Evolutionary conservation across 2,888 invertebrate species (phyloP).

Genomic region (Galerucella nymphaeae): DNA sequence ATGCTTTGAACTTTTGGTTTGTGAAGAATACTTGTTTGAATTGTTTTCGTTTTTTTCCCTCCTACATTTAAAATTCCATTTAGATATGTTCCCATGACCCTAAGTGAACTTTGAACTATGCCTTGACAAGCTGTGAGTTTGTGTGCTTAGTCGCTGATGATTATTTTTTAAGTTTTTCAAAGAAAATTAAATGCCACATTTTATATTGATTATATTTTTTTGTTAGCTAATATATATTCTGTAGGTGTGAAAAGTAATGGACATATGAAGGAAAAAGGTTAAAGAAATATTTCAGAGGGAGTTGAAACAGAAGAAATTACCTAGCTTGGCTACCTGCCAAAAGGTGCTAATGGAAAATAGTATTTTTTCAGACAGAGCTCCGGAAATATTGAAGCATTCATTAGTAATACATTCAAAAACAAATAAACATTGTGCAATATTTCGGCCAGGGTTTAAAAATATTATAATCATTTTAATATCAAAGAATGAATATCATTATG

Average conservation of each 20-base stretch:
- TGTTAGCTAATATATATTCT: constrained; percentile 4
- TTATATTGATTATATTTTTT: neutral
- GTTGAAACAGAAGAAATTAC: constrained; percentile 11
- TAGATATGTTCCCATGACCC: neutral
- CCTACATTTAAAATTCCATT: neutral
- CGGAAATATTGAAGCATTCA: constrained; percentile 23
- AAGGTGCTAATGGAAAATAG: constrained; percentile 15
- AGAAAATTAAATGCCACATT: neutral
- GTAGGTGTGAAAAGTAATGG: constrained; percentile 20
- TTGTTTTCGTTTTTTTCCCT: neutral
- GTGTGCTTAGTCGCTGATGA: too few species aligned
- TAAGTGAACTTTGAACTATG: neutral
- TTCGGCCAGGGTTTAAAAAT: neutral
- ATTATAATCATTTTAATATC: neutral
- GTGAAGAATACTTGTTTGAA: neutral
- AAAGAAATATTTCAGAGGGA: constrained; percentile 18
- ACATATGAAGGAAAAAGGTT: constrained; percentile 12
- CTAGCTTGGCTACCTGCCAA: constrained; percentile 7
- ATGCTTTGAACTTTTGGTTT: neutral
- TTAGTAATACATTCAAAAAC: constrained; percentile 26
- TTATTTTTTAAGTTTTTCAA: too few species aligned
- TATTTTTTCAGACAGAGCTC: constrained; percentile 18
- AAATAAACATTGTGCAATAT: neutral
- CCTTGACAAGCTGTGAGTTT: neutral
- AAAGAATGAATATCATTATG: neutral